phyloP scores from a whole-genome alignment of 1,140 invertebrate genomes.

The Conus betulinus region DNA sequence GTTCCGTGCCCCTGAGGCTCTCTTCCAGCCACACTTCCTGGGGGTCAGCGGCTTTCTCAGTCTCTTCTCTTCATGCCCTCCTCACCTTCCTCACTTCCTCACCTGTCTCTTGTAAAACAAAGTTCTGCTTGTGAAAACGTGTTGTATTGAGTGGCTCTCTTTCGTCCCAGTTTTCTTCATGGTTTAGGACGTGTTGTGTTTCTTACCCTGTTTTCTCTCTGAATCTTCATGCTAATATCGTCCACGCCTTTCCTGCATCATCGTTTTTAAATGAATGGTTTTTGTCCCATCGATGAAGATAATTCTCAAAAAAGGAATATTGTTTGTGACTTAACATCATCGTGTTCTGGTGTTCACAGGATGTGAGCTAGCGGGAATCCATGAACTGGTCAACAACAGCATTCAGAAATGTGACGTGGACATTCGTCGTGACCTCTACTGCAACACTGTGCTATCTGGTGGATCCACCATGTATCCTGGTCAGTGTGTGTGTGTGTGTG shows the following conservation, averaged over 20 bases:
- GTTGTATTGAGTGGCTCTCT: no score
- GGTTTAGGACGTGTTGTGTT: no score
- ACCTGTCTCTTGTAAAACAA: no score
- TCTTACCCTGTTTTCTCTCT: no score
- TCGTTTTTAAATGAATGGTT: no score
- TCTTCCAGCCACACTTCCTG: slow-evolving; percentile 83
- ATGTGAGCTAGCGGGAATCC: slow-evolving; percentile 63
- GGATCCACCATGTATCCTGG: slow-evolving; percentile 81
- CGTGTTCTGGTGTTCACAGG: slow-evolving; percentile 36
- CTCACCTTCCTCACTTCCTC: no score
- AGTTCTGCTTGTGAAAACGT: no score
- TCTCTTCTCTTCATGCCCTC: neutral
- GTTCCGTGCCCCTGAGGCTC: slow-evolving; percentile 73
- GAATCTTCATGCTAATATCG: no score
- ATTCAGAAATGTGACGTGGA: slow-evolving; percentile 83
- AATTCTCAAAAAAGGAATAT: no score
- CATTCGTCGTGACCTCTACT: slow-evolving; percentile 91
- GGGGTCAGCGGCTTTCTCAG: neutral
- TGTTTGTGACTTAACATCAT: slow-evolving; percentile 29
- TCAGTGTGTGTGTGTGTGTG: slow-evolving; percentile 40
- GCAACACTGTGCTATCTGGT: slow-evolving; percentile 83
- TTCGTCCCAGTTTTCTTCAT: no score
- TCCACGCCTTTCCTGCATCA: no score
- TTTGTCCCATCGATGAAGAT: no score
- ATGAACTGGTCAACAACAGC: slow-evolving; percentile 88